Percentiles rank a stretch among this genome's conserved stretches.
phyloP scores from a whole-genome alignment of 1,140 invertebrate genomes.

The Sweltsa coloradensis region DNA sequence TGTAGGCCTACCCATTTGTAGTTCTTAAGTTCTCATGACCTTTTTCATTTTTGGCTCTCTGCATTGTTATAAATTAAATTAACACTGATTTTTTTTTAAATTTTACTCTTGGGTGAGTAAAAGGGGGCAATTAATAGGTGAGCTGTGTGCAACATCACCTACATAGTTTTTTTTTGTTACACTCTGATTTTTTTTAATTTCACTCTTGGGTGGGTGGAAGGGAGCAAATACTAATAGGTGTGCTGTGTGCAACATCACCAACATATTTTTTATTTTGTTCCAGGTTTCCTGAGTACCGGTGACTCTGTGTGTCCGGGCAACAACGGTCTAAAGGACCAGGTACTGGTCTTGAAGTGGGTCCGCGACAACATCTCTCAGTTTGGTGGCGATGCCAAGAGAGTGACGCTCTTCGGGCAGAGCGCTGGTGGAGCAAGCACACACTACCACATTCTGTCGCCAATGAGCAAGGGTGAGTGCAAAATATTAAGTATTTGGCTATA shows the following conservation, averaged over 20 bases:
- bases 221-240: background rate
- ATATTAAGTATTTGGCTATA: too few species aligned
- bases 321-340: slow-evolving; percentile 61
- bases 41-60: too few species aligned
- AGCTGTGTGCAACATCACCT: background rate
- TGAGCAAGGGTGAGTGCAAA: slow-evolving; percentile 43
- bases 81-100: background rate
- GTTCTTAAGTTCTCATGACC: too few species aligned
- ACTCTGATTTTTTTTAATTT: background rate
- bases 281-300: slow-evolving; percentile 50
- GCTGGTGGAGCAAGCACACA: slow-evolving; percentile 53
- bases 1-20: too few species aligned
- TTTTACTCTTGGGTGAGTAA: background rate
- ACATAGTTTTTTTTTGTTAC: too few species aligned
- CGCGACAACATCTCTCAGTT: slow-evolving; percentile 54
- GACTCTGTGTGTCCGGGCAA: slow-evolving; percentile 49
- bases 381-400: slow-evolving; percentile 46
- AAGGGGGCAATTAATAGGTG: background rate
- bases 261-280: too few species aligned
- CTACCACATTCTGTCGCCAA: slow-evolving; percentile 52
- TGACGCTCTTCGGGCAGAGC: slow-evolving; percentile 62
- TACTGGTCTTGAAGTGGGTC: slow-evolving; percentile 58
- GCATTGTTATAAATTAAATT: background rate
- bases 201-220: background rate
- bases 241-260: background rate